A percentile compares a stretch with the other conserved stretches of the same genome.
phyloP scores from a whole-genome alignment of 2,797 vertebrate genomes.

The Acanthornis magna region DNA sequence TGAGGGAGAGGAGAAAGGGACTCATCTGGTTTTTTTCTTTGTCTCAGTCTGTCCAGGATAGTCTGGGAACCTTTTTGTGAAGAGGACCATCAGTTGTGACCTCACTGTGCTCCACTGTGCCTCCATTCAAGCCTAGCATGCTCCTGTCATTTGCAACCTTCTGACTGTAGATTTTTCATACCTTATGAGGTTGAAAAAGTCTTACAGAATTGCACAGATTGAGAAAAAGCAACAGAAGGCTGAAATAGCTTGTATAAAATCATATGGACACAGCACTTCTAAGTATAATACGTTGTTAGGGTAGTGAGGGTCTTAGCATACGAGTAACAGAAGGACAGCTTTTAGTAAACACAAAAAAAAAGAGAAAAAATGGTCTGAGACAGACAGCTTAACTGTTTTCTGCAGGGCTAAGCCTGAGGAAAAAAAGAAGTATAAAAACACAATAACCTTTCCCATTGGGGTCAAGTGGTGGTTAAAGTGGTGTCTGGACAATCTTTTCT shows the following conservation, averaged over 20 bases:
- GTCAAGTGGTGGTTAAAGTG: conserved; percentile 51
- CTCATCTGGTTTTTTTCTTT: neutral
- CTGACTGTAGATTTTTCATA: neutral
- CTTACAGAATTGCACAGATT: neutral
- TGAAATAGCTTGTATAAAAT: neutral
- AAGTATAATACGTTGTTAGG: conserved; percentile 1
- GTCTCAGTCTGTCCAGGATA: neutral
- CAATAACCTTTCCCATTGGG: conserved; percentile 38
- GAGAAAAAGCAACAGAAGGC: neutral
- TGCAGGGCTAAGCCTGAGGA: conserved; percentile 11
- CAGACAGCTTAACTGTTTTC: conserved; percentile 44
- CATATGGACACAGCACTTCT: neutral
- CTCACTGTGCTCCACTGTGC: neutral
- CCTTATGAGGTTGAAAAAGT: neutral
- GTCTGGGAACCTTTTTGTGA: neutral
- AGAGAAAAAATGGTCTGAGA: neutral
- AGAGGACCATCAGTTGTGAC: neutral
- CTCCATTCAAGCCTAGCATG: neutral
- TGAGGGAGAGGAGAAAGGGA: neutral
- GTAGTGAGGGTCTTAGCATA: conserved; percentile 11
- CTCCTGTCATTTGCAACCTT: neutral
- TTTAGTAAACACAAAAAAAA: neutral
- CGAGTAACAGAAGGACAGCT: conserved; percentile 17
- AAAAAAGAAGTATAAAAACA: conserved; percentile 1
- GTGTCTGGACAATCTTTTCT: conserved; percentile 40